Conservation (phyloP, 30 jellyfish, hydroid and myxozoan species). For the Cassiopea xamachana region DNA sequence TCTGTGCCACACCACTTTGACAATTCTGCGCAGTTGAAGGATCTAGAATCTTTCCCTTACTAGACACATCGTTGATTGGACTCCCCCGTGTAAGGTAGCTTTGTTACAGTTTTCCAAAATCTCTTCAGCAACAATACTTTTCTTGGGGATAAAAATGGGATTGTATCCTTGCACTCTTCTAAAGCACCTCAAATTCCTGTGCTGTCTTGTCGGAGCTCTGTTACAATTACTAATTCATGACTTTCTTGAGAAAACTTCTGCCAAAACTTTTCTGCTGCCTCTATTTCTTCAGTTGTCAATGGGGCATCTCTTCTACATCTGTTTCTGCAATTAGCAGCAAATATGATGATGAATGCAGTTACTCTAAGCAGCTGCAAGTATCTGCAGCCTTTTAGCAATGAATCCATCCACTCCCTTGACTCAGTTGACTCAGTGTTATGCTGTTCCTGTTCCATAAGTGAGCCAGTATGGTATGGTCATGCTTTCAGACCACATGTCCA, state of each 20-base stretch:
- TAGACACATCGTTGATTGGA: slow-evolving; percentile 14
- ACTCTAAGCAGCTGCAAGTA: slow-evolving; percentile 34
- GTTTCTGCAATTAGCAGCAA: slow-evolving; percentile 27
- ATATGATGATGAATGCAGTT: background rate
- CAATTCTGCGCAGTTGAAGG: background rate
- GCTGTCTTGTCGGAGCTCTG: background rate
- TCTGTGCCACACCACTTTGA: background rate
- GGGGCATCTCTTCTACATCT: slow-evolving; percentile 48
- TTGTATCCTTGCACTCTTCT: background rate
- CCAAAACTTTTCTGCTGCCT: background rate
- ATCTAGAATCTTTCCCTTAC: slow-evolving; percentile 12
- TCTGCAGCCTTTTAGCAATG: slow-evolving; percentile 33
- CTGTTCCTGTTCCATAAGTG: slow-evolving; percentile 48
- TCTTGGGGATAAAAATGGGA: background rate
- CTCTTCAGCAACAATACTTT: slow-evolving; percentile 4
- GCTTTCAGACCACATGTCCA: slow-evolving; percentile 71
- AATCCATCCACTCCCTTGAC: slow-evolving; percentile 44
- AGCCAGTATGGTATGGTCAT: slow-evolving; percentile 64
- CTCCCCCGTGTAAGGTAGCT: slow-evolving; percentile 23
- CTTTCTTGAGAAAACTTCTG: background rate
- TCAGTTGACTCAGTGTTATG: slow-evolving; percentile 63
- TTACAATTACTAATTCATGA: background rate
- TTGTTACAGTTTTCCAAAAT: slow-evolving; percentile 28
- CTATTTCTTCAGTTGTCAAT: background rate
- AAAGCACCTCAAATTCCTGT: background rate